phyloP scores from a whole-genome alignment of 2,888 invertebrate genomes.

The Schrankia costaestrigalis region DNA sequence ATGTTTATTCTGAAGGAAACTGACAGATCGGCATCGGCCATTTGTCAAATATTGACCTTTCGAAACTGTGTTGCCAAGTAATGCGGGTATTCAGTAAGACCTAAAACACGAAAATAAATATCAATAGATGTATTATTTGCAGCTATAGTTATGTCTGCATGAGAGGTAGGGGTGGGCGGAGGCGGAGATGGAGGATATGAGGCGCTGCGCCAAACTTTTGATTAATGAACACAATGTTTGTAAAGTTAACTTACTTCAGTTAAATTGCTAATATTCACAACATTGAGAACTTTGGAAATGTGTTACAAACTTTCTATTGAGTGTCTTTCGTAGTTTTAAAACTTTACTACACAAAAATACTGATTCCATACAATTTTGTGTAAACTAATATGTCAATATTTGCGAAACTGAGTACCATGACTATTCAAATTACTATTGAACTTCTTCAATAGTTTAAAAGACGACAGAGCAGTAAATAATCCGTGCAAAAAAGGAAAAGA shows the following conservation, averaged over 20 bases:
- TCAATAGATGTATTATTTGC: conserved; percentile 20
- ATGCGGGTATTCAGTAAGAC: conserved; percentile 52
- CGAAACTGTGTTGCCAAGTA: conserved; percentile 51
- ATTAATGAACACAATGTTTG: conserved; percentile 77
- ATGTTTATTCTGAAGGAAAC: conserved; percentile 55
- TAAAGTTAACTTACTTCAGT: conserved; percentile 71
- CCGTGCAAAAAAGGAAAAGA: too few relatives aligned
- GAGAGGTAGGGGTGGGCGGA: conserved; percentile 46
- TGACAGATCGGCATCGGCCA: conserved; percentile 66
- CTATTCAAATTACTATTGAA: too few relatives aligned
- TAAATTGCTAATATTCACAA: conserved; percentile 69
- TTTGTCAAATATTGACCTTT: conserved; percentile 70
- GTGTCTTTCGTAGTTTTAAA: not conserved
- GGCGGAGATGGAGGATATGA: conserved; percentile 63
- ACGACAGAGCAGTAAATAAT: too few relatives aligned
- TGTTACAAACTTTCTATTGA: conserved; percentile 21
- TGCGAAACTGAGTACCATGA: too few relatives aligned
- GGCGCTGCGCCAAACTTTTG: conserved; percentile 79
- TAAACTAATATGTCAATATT: too few relatives aligned
- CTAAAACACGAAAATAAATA: conserved; percentile 35
- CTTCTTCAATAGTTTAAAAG: too few relatives aligned
- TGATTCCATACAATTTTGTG: too few relatives aligned
- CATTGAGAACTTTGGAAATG: conserved; percentile 52
- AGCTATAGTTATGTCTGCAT: conserved; percentile 33
- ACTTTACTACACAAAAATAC: not conserved